A percentile compares a stretch with the other conserved stretches of the same genome.
phyloP scores from a whole-genome alignment of 2,888 invertebrate genomes.

The Quadroppia sp. region DNA sequence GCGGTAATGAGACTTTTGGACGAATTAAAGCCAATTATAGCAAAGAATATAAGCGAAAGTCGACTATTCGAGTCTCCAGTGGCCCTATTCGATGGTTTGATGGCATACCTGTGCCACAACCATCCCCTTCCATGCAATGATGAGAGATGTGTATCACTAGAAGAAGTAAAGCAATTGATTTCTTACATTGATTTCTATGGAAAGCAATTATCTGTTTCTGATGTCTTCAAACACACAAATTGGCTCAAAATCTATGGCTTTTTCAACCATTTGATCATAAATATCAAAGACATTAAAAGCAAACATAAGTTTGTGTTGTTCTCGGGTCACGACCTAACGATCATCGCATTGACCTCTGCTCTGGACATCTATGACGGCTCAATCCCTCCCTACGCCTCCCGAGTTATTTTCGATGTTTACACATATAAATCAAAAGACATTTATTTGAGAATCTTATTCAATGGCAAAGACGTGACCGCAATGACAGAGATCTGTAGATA shows the following conservation, averaged over 20 bases:
- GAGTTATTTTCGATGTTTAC: conserved; percentile 83
- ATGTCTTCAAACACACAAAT: conserved; percentile 58
- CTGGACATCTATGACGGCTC: conserved; percentile 64
- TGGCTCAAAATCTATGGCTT: conserved; percentile 75
- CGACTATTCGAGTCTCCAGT: conserved; percentile 51
- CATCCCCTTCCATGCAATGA: conserved; percentile 69
- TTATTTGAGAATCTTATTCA: conserved; percentile 70
- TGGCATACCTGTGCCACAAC: conserved; percentile 80
- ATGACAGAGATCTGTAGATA: conserved; percentile 70
- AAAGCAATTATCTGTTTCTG: conserved; percentile 58
- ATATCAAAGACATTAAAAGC: conserved; percentile 64
- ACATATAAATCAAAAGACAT: conserved; percentile 63
- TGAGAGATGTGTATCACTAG: conserved; percentile 58
- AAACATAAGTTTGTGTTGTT: conserved; percentile 64
- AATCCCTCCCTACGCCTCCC: conserved; percentile 76
- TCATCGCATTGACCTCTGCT: conserved; percentile 75
- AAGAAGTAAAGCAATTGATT: conserved; percentile 72
- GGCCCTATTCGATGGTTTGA: conserved; percentile 70
- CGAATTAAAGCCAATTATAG: conserved; percentile 48
- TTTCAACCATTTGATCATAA: conserved; percentile 72
- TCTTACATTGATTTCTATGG: conserved; percentile 76
- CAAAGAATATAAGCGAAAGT: not conserved
- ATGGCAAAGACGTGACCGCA: conserved; percentile 79
- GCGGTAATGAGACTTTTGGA: conserved; percentile 67
- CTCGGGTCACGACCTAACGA: conserved; percentile 87